Conservation (phyloP, 2,113 vertebrate genomes). For the Myanophis thanlyinensis region DNA sequence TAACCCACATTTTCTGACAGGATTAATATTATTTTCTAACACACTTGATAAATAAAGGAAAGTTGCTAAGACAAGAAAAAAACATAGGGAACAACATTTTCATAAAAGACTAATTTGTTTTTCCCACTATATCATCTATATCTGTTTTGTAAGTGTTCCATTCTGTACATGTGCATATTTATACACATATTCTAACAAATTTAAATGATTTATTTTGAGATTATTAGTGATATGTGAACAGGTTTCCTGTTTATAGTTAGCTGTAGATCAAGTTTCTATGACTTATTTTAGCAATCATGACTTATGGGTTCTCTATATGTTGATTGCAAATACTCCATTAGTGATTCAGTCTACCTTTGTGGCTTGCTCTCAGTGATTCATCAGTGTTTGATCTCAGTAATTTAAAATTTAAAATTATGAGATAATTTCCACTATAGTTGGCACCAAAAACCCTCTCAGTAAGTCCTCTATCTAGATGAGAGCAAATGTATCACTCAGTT, state of each 20-base stretch:
- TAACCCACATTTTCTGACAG: neutral
- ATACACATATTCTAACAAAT: neutral
- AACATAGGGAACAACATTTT: neutral
- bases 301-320: neutral
- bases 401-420: neutral
- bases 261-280: neutral
- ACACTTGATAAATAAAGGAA: neutral
- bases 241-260: neutral
- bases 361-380: neutral
- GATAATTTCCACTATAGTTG: neutral
- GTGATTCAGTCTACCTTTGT: constrained; percentile 14
- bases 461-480: neutral
- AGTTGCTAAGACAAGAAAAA: neutral
- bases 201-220: neutral
- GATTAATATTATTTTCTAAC: neutral
- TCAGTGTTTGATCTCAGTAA: neutral
- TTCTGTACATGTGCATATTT: neutral
- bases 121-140: neutral
- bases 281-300: neutral
- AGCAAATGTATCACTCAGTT: neutral
- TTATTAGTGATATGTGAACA: neutral
- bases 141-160: neutral
- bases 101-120: neutral
- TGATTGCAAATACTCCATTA: neutral
- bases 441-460: neutral